Base-by-base conservation (phyloP, 2,113 vertebrate species). In the Mormoops blainvillei region DNA sequence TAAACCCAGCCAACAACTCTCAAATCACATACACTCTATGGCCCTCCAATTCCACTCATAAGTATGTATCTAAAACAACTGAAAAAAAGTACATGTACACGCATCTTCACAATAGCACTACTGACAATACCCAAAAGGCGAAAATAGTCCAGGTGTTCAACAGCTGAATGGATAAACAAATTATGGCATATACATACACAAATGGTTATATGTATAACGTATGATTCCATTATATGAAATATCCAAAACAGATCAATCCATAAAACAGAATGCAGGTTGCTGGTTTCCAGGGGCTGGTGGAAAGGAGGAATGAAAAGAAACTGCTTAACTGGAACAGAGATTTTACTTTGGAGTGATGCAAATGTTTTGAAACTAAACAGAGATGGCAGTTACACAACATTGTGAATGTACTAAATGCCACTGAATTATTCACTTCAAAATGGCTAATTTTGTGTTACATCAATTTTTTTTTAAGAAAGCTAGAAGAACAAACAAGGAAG, bases 1-100 rank as follows among this genome's bases (percentile, higher is more conserved):
- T 94, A 94, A 93, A 12, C 67, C 19, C 54, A 87, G 48, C 33
- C 48, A 96, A 95, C 65, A 87, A 68, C 76, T 95, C 71, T 86
- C 82, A 89, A 87, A 78, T 80, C 70, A 86, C 4, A 94, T 50
- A 38, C 41, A 41, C 56, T 76, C 28, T 94, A 54, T 26, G 76
- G 73, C 41, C 45, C 9, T 77, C 22, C 33, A 88, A 95, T 88
- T 78, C 78, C 77, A 85, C 36, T 61, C 38, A n/a, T 76, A 77
- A 24, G 33, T 22, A 65, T 41, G 58, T 19, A 91, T 10, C 20
- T 38, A 33, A 87, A 92, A 92, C 67, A 80, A 73, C 1, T 45
- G 16, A 81, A 71, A 95, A 45, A 26, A 76, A 61, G 78, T 33
- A 58, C 52, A 81, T 16, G 4, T 18, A 54, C 15, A 48, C n/a